Evolutionary conservation across 2,888 invertebrate genomes (phyloP).

Genomic region (Volucella zonaria): DNA sequence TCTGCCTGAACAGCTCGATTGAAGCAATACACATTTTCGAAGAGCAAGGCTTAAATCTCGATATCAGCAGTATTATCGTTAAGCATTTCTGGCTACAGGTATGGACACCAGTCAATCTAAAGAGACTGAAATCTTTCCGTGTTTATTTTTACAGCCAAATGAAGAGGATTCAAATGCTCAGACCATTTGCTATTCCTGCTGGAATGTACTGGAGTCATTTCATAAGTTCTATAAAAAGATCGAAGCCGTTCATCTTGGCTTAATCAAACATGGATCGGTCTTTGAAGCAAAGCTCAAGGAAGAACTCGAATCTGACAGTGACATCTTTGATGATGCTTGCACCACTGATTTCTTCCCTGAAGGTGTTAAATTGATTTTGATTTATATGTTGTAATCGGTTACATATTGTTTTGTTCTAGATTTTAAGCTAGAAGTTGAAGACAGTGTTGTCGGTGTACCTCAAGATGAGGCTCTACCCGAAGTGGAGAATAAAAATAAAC

Average conservation of each 20-base stretch:
- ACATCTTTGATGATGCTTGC: no score
- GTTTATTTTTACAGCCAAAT: slow-evolving; percentile 30
- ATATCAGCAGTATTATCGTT: slow-evolving; percentile 75
- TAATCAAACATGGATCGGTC: no score
- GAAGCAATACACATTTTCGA: slow-evolving; percentile 50
- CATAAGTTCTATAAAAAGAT: slow-evolving; percentile 78
- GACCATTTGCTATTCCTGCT: slow-evolving; percentile 76
- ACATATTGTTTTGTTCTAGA: neutral
- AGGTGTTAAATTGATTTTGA: slow-evolving; percentile 63
- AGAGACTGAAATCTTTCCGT: neutral
- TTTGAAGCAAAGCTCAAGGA: no score
- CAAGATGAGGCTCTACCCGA: neutral
- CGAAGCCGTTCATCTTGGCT: slow-evolving; percentile 74
- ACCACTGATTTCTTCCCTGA: no score
- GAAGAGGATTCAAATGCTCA: slow-evolving; percentile 5
- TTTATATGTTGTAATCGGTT: no score
- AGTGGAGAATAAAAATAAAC: neutral
- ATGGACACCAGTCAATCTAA: neutral
- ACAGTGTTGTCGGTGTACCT: neutral
- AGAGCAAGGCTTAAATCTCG: slow-evolving; percentile 48
- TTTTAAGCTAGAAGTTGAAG: slow-evolving; percentile 27
- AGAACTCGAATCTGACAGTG: no score
- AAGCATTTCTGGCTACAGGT: slow-evolving; percentile 77
- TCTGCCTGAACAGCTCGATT: slow-evolving; percentile 26
- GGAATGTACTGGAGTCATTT: slow-evolving; percentile 77